Base-by-base conservation (phyloP, 2,113 vertebrate genomes). In the Eonycteris spelaea region DNA sequence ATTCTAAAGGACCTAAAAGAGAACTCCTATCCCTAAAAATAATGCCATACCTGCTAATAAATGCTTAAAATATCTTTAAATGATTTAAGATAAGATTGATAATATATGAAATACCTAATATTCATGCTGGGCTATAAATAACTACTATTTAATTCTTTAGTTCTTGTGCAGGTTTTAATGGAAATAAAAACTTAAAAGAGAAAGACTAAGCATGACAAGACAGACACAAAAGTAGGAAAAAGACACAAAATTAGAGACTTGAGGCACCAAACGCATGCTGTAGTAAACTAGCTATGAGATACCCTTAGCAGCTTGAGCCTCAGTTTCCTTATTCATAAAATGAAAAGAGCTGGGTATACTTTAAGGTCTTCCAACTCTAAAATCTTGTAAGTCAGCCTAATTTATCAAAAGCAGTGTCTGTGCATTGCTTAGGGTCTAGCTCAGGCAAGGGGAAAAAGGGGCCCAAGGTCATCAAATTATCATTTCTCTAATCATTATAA, bases 61-160 rank as follows among this genome's bases (percentile, higher is more conserved):
- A 48, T 84, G 61, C 63, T 26, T 83, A 51, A 87, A 79, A 92
- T 61, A 6, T 59, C 70, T 90, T n/a, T 82, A 21, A 82, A 12
- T 68, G 89, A 68, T 43, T 90, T 67, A 78, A 87, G 40, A 80
- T 85, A 73, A n/a, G 71, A 94, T n/a, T 70, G n/a, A n/a, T 70
- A 70, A 90, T 79, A 92, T 87, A 59, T 30, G 55, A 85, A 71
- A 38, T 30, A 75, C 28, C 88, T 71, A 75, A 82, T 94, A 93
- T 43, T 75, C 83, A 59, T 26, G 53, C 83, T 67, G n/a, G 71
- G 67, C 73, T 94, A 68, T 74, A 80, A 94, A 74, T 85, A 77
- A 86, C 84, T 45, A 33, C 38, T 57, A 33, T 33, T 61, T 74
- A 57, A 38, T 65, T 86, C 30, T 94, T 87, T n/a, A 53, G n/a